Conservation (phyloP, 2,888 invertebrate species). For the Ormia ochracea region DNA sequence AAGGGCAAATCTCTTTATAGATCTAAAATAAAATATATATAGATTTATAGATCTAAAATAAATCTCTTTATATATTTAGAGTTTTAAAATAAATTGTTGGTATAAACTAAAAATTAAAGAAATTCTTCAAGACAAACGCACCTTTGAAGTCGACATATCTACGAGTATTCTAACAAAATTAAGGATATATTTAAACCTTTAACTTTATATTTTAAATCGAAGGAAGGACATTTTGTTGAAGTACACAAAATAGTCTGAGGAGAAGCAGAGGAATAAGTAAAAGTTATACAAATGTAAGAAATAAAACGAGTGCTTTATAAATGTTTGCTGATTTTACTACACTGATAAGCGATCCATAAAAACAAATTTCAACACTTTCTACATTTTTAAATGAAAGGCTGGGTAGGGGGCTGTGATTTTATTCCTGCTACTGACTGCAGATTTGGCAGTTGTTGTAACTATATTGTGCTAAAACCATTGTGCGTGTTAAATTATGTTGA, state of each 20-base stretch:
- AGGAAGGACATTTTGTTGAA: constrained; percentile 18
- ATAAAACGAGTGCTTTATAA: constrained; percentile 46
- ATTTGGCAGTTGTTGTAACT: constrained; percentile 2
- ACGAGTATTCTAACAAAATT: constrained; percentile 22
- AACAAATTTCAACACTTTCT: constrained; percentile 60
- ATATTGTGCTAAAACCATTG: constrained; percentile 29
- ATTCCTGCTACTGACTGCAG: neutral
- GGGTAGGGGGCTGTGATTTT: neutral
- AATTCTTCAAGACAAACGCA: neutral
- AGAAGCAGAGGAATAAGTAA: constrained; percentile 31
- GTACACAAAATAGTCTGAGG: constrained; percentile 14
- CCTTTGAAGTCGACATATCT: neutral
- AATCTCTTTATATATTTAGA: neutral
- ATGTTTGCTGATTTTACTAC: constrained; percentile 59
- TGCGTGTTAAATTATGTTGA: constrained; percentile 54
- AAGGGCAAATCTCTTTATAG: too few relatives aligned
- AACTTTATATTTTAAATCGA: constrained; percentile 23
- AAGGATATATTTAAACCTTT: constrained; percentile 45
- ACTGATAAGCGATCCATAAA: constrained; percentile 48
- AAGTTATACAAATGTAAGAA: constrained; percentile 52
- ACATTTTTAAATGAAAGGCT: constrained; percentile 36
- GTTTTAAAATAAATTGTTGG: neutral
- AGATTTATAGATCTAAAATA: too few relatives aligned
- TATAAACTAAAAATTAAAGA: neutral
- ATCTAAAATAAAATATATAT: too few relatives aligned